These are phyloP conservation scores for Drosophila phalerata DNA, from an alignment of 2,888 invertebrate genomes.

Conservation along the genomic window DNA sequence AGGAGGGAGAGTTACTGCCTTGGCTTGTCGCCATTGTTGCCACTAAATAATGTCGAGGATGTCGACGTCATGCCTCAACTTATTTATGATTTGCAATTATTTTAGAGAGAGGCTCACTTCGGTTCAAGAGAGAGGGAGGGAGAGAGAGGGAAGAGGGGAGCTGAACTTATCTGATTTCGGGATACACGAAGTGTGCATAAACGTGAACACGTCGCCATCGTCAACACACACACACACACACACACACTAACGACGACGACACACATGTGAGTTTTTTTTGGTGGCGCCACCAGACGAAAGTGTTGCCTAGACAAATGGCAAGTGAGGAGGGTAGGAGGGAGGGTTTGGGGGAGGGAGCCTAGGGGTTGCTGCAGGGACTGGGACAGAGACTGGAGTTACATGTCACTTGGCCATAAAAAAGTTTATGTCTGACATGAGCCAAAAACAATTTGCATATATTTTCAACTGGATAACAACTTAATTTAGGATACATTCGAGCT, in stretches of 20 bases:
- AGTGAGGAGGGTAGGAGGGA: background rate
- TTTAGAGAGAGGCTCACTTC: slow-evolving; percentile 38
- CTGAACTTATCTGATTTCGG: slow-evolving; percentile 68
- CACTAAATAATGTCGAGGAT: slow-evolving; percentile 72
- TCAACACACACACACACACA: slow-evolving; percentile 25
- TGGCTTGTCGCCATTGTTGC: slow-evolving; percentile 45
- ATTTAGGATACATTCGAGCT: slow-evolving; percentile 66
- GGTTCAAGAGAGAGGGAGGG: slow-evolving; percentile 2
- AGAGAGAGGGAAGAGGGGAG: background rate
- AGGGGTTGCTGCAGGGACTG: slow-evolving; percentile 12
- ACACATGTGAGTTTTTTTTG: slow-evolving; percentile 35
- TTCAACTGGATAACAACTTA: slow-evolving; percentile 83
- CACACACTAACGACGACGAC: slow-evolving; percentile 21
- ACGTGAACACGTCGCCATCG: slow-evolving; percentile 50
- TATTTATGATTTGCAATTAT: slow-evolving; percentile 78
- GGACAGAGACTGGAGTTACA: slow-evolving; percentile 69
- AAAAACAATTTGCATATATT: slow-evolving; percentile 84
- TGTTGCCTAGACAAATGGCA: slow-evolving; percentile 72
- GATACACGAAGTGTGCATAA: slow-evolving; percentile 69
- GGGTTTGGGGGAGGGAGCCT: background rate
- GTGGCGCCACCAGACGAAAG: slow-evolving; percentile 68
- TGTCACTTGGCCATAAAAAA: slow-evolving; percentile 84
- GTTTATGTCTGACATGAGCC: slow-evolving; percentile 84
- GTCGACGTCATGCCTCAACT: slow-evolving; percentile 51
- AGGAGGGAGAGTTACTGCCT: slow-evolving; percentile 15